Percentiles rank a stretch among this genome's conserved stretches.
phyloP scores from a whole-genome alignment of 2,888 invertebrate species.

The Cactoblastis cactorum region DNA sequence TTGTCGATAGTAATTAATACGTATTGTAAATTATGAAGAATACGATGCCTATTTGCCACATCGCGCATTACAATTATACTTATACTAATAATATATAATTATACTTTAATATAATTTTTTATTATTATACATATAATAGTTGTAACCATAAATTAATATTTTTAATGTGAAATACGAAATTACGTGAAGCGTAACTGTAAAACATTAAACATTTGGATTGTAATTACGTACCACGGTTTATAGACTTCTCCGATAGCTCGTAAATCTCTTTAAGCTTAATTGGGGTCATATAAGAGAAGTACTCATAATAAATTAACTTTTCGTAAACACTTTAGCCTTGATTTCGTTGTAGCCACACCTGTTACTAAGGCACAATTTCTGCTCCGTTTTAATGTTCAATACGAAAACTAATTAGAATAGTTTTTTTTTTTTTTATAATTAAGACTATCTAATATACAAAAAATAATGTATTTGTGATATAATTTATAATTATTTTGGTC shows the following conservation, averaged over 20 bases:
- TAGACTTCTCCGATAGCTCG: conserved; percentile 29
- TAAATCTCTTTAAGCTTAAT: conserved; percentile 29
- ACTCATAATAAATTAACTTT: conserved; percentile 18
- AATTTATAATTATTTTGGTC: too few species aligned
- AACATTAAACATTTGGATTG: conserved; percentile 28
- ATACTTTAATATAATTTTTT: too few species aligned
- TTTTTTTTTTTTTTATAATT: too few species aligned
- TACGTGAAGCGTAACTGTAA: conserved; percentile 2
- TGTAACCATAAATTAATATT: background rate
- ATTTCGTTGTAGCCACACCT: background rate
- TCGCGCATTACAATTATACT: too few species aligned
- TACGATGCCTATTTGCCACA: too few species aligned
- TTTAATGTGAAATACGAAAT: background rate
- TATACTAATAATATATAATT: too few species aligned
- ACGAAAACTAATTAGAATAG: background rate
- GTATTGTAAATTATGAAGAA: too few species aligned
- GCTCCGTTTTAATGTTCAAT: background rate
- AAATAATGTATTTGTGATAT: too few species aligned
- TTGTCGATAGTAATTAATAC: too few species aligned
- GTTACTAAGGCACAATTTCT: background rate
- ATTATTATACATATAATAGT: too few species aligned
- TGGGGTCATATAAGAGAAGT: conserved; percentile 23
- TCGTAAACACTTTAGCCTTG: conserved; percentile 9
- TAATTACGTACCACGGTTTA: conserved; percentile 36
- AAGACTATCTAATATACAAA: too few species aligned